Evolutionary conservation across 1,140 invertebrate genomes (phyloP), one percentile per base, ranked within the genome.

Genomic region (Adoxophyes honmai): DNA sequence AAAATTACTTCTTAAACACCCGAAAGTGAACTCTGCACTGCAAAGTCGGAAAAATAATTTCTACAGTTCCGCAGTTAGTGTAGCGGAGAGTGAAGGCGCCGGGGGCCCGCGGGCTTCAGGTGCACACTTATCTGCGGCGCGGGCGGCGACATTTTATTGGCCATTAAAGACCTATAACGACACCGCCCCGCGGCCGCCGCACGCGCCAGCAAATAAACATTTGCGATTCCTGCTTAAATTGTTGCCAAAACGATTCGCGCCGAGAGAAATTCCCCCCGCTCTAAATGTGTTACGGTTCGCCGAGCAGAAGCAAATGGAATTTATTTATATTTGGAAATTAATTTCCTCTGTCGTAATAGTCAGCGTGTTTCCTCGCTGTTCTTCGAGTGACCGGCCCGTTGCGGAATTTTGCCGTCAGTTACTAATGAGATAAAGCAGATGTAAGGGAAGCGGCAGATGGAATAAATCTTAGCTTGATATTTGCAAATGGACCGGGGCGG

Each of bases 291-390:
- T 78, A 84, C 75, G 69, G 79, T 79, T 72, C 75, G 75, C 70
- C 71, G 71, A 84, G 75, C 74, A 79, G 80, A 84, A 84, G 69
- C 75, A 84, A 87, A 84, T 76, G 72, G 69, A 84, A 86, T 84
- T 84, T 84, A 82, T 84, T 84, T 86, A 87, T 85, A 76, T 82
- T 85, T 78, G 70, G 64, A 76, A 85, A 87, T 85, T 83, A 85
- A 85, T 85, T 85, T 82, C 69, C 74, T 78, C 60, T 59, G 62
- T 76, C 68, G 64, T 83, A 83, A 83, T 82, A 72, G 68, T 76
- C 64, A 60, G 68, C 54, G 59, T 52, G 57, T 67, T 67, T 70
- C 54, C 68, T 73, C 68, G 63, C 59, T 37, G 64, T 66, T 63
- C 74, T 75, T 72, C 55, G 59, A 68, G 62, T 64, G 73, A 73